Percentiles rank a stretch among this genome's conserved stretches.
Evolutionary conservation across 2,888 invertebrate genomes (phyloP).

Genomic region (Lasiommata megera): DNA sequence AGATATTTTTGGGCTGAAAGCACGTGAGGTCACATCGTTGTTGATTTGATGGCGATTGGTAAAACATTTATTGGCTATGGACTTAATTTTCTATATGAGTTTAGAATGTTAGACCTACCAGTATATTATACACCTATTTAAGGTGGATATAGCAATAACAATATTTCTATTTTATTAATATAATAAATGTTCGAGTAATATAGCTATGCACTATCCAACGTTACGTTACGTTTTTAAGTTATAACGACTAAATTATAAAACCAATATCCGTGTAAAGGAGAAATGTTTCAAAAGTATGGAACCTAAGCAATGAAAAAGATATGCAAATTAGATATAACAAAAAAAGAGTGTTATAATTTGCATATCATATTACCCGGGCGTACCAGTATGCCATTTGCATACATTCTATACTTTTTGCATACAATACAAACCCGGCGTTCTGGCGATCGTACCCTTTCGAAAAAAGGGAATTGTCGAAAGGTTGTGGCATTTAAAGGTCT

Average conservation of each 20-base stretch:
- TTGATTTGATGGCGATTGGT: too few relatives aligned
- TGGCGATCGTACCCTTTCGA: conserved; percentile 15
- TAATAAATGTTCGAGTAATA: too few relatives aligned
- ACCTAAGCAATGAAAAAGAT: conserved; percentile 14
- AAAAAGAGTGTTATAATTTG: conserved; percentile 29
- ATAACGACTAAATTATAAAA: not conserved
- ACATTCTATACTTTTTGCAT: conserved; percentile 26
- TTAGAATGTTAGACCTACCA: too few relatives aligned
- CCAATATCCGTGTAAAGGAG: conserved; percentile 1
- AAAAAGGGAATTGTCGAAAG: conserved; percentile 11
- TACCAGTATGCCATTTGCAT: conserved; percentile 26
- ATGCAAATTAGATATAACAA: conserved; percentile 23
- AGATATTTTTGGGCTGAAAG: too few relatives aligned
- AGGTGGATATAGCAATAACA: too few relatives aligned
- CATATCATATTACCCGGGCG: conserved; percentile 22
- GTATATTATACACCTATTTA: too few relatives aligned
- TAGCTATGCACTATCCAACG: too few relatives aligned
- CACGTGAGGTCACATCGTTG: too few relatives aligned
- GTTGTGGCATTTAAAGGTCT: conserved; percentile 18
- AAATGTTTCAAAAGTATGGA: conserved; percentile 4
- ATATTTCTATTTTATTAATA: too few relatives aligned
- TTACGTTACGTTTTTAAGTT: not conserved
- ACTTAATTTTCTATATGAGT: too few relatives aligned
- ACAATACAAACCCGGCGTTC: conserved; percentile 2
- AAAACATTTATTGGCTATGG: too few relatives aligned